Conservation (phyloP, 2,113 vertebrate species). For the Hemicordylus capensis region DNA sequence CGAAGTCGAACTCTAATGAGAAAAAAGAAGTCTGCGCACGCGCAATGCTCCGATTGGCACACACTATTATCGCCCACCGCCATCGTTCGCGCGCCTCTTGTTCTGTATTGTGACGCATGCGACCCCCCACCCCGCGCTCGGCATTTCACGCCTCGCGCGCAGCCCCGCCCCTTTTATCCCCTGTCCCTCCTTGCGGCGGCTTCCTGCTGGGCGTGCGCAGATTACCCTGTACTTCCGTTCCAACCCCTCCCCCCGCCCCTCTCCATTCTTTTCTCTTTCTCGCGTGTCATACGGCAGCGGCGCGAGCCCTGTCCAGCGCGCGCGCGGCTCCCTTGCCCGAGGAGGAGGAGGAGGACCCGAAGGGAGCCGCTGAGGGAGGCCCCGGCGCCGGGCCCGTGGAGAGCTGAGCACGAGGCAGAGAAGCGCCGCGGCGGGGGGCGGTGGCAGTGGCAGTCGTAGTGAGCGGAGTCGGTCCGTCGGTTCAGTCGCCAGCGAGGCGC, state of each 20-base stretch:
- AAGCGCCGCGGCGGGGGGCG: neutral
- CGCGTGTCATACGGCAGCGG: slow-evolving; percentile 7
- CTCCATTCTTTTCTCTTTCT: slow-evolving; percentile 9
- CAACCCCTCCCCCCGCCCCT: neutral
- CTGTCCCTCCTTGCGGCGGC: neutral
- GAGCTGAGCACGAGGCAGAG: neutral
- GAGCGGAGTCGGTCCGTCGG: slow-evolving; percentile 1
- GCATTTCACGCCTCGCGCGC: neutral
- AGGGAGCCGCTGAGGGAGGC: neutral
- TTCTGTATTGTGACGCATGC: slow-evolving; percentile 1
- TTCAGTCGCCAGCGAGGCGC: slow-evolving; percentile 30
- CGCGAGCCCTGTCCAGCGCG: neutral
- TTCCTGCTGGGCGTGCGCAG: slow-evolving; percentile 19
- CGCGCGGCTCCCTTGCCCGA: neutral
- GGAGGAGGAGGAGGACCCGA: neutral
- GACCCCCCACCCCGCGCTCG: neutral
- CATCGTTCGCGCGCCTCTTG: neutral
- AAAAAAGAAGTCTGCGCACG: neutral
- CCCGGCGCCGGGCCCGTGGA: neutral
- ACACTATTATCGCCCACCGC: too few species aligned
- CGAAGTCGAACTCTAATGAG: too few species aligned
- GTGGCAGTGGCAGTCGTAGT: slow-evolving; percentile 19
- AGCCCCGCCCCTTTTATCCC: neutral
- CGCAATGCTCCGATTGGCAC: neutral
- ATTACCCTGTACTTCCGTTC: neutral